phyloP scores from a whole-genome alignment of 1,140 invertebrate species.

The Achatina immaculata region DNA sequence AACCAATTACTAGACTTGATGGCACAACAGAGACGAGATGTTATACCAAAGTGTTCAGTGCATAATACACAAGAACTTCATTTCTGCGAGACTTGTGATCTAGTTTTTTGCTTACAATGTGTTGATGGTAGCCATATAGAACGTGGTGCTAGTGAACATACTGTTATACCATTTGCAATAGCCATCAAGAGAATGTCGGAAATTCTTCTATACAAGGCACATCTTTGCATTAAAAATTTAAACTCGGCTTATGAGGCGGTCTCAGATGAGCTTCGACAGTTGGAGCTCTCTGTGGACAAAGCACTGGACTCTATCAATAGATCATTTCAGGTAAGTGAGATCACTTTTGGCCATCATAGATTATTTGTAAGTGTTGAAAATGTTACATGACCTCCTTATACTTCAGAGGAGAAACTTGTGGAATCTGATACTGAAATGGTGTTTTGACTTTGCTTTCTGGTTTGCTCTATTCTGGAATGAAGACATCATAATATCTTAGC shows the following conservation, averaged over 20 bases:
- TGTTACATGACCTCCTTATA: no score
- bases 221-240: slow-evolving; percentile 72
- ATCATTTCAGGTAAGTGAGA: slow-evolving; percentile 75
- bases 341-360: no score
- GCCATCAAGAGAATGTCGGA: slow-evolving; percentile 97
- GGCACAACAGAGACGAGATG: slow-evolving; percentile 88
- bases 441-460: no score
- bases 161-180: slow-evolving; percentile 94
- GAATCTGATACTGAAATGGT: no score
- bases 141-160: slow-evolving; percentile 76
- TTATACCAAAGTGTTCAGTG: slow-evolving; percentile 91
- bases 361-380: no score
- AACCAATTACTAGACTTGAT: slow-evolving; percentile 95
- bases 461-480: no score
- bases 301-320: slow-evolving; percentile 74
- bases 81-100: slow-evolving; percentile 96
- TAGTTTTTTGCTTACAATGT: slow-evolving; percentile 91
- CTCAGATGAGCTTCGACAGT: slow-evolving; percentile 76
- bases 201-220: slow-evolving; percentile 94
- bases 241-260: slow-evolving; percentile 74
- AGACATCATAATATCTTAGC: no score
- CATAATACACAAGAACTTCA: slow-evolving; percentile 84
- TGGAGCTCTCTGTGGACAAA: slow-evolving; percentile 79
- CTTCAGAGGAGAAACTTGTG: no score
- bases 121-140: slow-evolving; percentile 68